phyloP scores from a whole-genome alignment of 1,140 invertebrate species.

The Aporrectodea caliginosa region DNA sequence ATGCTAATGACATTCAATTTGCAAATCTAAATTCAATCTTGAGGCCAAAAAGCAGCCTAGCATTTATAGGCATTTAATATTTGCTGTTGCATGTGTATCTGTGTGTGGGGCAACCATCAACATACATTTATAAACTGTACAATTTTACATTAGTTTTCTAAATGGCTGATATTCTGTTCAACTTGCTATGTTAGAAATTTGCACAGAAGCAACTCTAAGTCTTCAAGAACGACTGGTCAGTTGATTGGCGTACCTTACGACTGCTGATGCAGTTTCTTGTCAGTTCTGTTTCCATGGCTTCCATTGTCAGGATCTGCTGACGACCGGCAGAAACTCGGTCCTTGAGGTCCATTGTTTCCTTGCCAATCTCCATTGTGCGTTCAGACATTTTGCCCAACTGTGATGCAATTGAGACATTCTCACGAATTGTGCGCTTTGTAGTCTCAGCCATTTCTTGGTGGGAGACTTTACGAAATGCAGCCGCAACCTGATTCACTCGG shows the following conservation, averaged over 20 bases:
- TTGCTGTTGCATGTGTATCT: too few relatives aligned
- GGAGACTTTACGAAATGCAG: slow-evolving; percentile 77
- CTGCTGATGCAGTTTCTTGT: neutral
- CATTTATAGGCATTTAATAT: too few relatives aligned
- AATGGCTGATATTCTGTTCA: too few relatives aligned
- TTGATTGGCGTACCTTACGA: neutral
- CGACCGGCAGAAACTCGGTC: neutral
- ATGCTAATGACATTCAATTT: too few relatives aligned
- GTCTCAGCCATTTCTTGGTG: slow-evolving; percentile 79
- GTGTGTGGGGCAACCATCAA: too few relatives aligned
- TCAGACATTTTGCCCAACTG: neutral
- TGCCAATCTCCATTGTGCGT: neutral
- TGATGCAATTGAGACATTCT: neutral
- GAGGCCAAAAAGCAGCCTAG: too few relatives aligned
- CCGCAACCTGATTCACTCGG: slow-evolving; percentile 70
- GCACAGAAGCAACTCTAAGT: too few relatives aligned
- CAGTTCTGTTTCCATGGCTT: neutral
- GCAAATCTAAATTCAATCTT: too few relatives aligned
- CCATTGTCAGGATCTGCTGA: neutral
- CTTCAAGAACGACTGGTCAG: too few relatives aligned
- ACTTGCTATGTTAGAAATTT: too few relatives aligned
- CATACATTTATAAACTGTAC: too few relatives aligned
- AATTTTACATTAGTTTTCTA: too few relatives aligned
- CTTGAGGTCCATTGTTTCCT: neutral
- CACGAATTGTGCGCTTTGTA: slow-evolving; percentile 70